Conservation (phyloP, 2,113 vertebrate species). For the Hymenochirus boettgeri region DNA sequence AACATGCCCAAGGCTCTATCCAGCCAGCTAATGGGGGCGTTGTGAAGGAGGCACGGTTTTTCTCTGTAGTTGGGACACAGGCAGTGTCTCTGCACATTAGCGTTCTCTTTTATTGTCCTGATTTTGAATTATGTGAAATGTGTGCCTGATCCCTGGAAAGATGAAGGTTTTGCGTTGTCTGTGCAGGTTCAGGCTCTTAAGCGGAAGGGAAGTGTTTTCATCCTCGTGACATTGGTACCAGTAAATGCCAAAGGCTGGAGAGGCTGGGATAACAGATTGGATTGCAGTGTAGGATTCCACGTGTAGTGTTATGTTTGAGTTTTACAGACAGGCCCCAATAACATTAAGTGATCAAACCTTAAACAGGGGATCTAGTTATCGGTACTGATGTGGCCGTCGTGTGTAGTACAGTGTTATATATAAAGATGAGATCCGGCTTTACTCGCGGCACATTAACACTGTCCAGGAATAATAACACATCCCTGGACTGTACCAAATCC, state of each 20-base stretch:
- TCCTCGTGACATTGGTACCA: not conserved
- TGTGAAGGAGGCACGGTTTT: conserved; percentile 77
- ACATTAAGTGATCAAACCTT: no score
- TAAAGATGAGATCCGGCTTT: no score
- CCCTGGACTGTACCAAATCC: no score
- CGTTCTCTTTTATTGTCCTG: conserved; percentile 66
- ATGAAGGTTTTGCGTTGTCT: conserved; percentile 18
- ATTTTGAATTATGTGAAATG: conserved; percentile 73
- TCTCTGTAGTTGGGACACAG: conserved; percentile 69
- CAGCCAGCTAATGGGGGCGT: conserved; percentile 72
- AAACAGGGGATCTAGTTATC: no score
- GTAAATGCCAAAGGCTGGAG: not conserved
- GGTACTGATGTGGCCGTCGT: no score
- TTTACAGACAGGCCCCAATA: no score
- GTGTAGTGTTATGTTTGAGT: no score
- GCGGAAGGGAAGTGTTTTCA: conserved; percentile 17
- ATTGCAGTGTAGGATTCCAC: no score
- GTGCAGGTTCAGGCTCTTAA: not conserved
- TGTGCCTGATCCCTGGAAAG: conserved; percentile 45
- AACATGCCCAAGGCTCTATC: conserved; percentile 52
- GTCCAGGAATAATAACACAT: no score
- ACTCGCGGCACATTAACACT: no score
- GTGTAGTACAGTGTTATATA: no score
- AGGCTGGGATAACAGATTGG: not conserved
- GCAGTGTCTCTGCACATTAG: conserved; percentile 62